Conservation (phyloP, 2,113 vertebrate species). For the Zapus hudsonius region DNA sequence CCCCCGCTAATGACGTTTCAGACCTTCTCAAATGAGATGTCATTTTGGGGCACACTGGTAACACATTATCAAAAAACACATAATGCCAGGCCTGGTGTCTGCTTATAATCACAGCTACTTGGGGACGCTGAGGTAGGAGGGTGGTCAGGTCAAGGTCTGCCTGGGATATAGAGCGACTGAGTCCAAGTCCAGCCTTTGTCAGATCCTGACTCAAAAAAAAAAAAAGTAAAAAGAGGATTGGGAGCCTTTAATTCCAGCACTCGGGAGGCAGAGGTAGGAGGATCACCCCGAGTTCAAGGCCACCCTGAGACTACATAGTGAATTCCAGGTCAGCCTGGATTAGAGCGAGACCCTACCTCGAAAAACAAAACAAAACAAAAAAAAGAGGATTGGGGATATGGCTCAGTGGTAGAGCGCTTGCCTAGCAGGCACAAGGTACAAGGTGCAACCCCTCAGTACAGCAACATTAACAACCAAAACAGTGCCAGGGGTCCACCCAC, state of each 20-base stretch:
- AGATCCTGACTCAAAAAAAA: neutral
- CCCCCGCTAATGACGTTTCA: conserved; percentile 38
- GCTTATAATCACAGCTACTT: neutral
- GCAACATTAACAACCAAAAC: neutral
- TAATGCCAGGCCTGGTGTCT: too few relatives aligned
- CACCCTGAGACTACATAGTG: too few relatives aligned
- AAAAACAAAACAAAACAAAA: neutral
- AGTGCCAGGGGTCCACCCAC: neutral
- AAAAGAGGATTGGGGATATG: neutral
- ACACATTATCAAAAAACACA: neutral
- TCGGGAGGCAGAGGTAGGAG: too few relatives aligned
- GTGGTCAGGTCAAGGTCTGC: neutral
- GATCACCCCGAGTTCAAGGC: too few relatives aligned
- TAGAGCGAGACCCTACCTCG: too few relatives aligned
- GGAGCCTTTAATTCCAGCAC: too few relatives aligned
- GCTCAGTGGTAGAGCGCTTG: too few relatives aligned
- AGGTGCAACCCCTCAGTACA: neutral
- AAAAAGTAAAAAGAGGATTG: neutral
- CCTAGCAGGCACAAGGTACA: neutral
- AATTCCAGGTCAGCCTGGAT: too few relatives aligned
- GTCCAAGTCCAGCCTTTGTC: neutral
- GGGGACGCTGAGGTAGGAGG: neutral
- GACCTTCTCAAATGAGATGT: conserved; percentile 20
- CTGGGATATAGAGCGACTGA: neutral
- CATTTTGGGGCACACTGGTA: neutral